Conservation (phyloP, 64 coral and sea anemone species). For the Actinia tenebrosa region DNA sequence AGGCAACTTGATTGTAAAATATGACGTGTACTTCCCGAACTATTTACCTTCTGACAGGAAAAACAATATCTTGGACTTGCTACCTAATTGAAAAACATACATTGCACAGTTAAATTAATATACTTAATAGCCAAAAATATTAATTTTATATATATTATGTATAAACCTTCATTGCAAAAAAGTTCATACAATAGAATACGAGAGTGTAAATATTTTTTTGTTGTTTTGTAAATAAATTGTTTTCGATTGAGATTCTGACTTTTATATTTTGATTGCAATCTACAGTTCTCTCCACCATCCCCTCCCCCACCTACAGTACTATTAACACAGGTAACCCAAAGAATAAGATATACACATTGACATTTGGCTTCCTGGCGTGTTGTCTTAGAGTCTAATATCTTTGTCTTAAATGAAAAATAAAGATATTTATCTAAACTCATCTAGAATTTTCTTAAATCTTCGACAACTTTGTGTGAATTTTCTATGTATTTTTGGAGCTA, state of each 20-base stretch:
- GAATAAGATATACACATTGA: no score
- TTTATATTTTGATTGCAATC: no score
- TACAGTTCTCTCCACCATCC: neutral
- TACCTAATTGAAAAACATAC: slow-evolving; percentile 16
- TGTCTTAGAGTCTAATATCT: no score
- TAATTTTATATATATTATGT: neutral
- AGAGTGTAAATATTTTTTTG: neutral
- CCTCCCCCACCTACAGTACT: neutral
- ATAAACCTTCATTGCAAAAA: neutral
- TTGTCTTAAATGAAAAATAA: neutral
- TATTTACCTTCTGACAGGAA: slow-evolving; percentile 42
- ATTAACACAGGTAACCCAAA: neutral
- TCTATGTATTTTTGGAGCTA: neutral
- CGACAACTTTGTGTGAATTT: no score
- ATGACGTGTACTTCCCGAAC: slow-evolving; percentile 72
- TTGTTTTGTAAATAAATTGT: neutral
- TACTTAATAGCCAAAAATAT: neutral
- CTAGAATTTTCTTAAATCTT: no score
- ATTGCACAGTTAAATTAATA: neutral
- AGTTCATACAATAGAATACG: neutral
- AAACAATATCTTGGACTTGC: slow-evolving; percentile 56
- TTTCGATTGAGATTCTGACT: neutral
- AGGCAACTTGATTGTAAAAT: slow-evolving; percentile 76
- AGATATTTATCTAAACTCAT: no score
- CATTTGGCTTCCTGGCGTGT: no score